Base-by-base conservation (phyloP, 2,113 vertebrate species). In the Genyomyrus donnyi region DNA sequence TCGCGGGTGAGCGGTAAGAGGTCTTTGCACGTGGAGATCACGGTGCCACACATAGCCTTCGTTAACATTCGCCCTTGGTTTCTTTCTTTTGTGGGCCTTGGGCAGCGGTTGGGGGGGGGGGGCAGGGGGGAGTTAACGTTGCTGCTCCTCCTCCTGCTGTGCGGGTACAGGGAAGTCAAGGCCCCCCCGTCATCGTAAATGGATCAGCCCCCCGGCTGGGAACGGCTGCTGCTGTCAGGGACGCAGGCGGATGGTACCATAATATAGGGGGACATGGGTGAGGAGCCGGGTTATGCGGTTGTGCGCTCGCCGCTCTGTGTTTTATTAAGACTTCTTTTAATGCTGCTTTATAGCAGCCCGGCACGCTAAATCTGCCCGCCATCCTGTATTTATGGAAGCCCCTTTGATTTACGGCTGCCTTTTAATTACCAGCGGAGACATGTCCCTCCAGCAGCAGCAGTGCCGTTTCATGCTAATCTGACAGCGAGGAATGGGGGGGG, bases 301-400 rank as follows among this genome's bases (percentile, higher is more conserved):
- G 9, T 90, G 45, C 4, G 46, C 56, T 31, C 46, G 48, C 15
- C 21, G 45, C 42, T 39, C 49, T 80, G 66, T 83, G 84, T 86
- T 90, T 90, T 87, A 90, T 90, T 90, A 90, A 90, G 84, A 89
- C 88, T 89, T 89, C 88, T 83, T 89, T 89, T 89, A 89, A 89
- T 89, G 88, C 88, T 53, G 53, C 53, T 86, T 87, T 87, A 87
- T 74, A 58, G 84, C 42, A 8, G 45, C 39, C 11, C 31, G 27
- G 56, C 84, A 45, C 31, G 84, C 89, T 86, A 87, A 90, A 89
- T 89, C 88, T 89, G 88, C 88, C 88, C 74, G 50, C 88, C 35
- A 89, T 89, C 88, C 88, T 24, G 56, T 86, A 87, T 87, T 86
- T 90, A 87, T 70, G 45, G 66, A 74, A 53, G 70, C 27, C 27